phyloP scores from a whole-genome alignment of 37 sponge, comb jelly and placozoan genomes.

The Beroe ovata region DNA sequence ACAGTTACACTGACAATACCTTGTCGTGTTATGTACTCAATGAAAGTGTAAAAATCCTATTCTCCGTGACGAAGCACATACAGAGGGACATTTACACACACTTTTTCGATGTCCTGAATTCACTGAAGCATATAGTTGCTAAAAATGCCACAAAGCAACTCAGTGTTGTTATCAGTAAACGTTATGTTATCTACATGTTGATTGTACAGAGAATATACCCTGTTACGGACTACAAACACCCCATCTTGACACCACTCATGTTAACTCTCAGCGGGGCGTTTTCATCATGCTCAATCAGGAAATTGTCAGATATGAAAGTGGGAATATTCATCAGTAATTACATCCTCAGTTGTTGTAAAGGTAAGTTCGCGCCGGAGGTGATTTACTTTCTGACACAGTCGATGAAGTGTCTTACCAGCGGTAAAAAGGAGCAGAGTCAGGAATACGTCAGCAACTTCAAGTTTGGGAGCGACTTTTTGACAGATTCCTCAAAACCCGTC shows the following conservation, averaged over 20 bases:
- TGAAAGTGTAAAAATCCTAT: not conserved
- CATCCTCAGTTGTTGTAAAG: not conserved
- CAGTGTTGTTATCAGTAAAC: not conserved
- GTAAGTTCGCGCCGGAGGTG: constrained; percentile 11
- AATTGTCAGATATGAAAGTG: constrained; percentile 11
- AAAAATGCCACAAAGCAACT: not conserved
- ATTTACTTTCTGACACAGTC: constrained; percentile 37
- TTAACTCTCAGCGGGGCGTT: constrained; percentile 70
- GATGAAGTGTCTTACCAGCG: not conserved
- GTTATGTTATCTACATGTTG: constrained; percentile 38
- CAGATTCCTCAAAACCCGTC: not conserved
- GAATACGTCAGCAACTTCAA: constrained; percentile 42
- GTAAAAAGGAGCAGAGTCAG: not conserved
- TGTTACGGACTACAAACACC: constrained; percentile 78
- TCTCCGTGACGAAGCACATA: constrained; percentile 26
- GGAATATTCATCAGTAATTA: constrained; percentile 10
- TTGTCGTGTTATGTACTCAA: not conserved
- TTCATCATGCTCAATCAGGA: constrained; percentile 8
- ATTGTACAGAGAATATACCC: constrained; percentile 72
- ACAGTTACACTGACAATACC: not conserved
- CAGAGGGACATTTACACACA: constrained; percentile 3
- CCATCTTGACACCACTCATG: constrained; percentile 74
- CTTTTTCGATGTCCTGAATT: constrained; percentile 39
- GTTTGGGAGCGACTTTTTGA: not conserved
- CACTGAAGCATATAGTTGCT: constrained; percentile 12